Conservation (phyloP, 2,888 invertebrate species). For the Agapostemon virescens region DNA sequence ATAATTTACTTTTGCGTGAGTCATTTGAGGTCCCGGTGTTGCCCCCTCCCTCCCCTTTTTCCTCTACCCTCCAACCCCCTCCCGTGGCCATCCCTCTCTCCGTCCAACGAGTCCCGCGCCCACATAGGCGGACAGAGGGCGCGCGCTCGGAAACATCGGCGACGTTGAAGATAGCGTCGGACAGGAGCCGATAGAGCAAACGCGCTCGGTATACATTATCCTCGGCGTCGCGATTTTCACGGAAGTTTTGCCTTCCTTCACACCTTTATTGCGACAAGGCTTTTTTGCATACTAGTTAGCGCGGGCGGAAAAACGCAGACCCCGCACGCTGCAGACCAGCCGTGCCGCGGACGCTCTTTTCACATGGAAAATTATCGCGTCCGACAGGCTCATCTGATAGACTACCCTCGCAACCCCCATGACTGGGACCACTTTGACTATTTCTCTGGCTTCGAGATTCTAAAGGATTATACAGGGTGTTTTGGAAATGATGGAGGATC, state of each 20-base stretch:
- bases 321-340: not conserved
- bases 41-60: slow-evolving; percentile 27
- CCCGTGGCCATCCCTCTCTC: too few relatives aligned
- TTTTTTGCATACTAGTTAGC: slow-evolving; percentile 63
- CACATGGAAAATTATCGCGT: slow-evolving; percentile 30
- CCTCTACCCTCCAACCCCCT: too few relatives aligned
- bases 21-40: slow-evolving; percentile 81
- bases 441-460: too few relatives aligned
- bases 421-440: slow-evolving; percentile 24
- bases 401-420: not conserved
- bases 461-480: too few relatives aligned
- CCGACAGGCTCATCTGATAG: not conserved
- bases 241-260: slow-evolving; percentile 71
- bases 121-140: slow-evolving; percentile 57
- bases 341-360: slow-evolving; percentile 19
- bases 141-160: slow-evolving; percentile 59
- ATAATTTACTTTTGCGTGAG: slow-evolving; percentile 86
- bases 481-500: too few relatives aligned
- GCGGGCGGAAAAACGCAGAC: slow-evolving; percentile 45
- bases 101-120: too few relatives aligned
- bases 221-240: slow-evolving; percentile 74
- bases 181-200: slow-evolving; percentile 62
- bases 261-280: slow-evolving; percentile 74
- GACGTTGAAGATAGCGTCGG: slow-evolving; percentile 60
- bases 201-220: slow-evolving; percentile 73